Evolutionary conservation across 2,113 vertebrate genomes (phyloP).

Genomic region (Podiceps cristatus): DNA sequence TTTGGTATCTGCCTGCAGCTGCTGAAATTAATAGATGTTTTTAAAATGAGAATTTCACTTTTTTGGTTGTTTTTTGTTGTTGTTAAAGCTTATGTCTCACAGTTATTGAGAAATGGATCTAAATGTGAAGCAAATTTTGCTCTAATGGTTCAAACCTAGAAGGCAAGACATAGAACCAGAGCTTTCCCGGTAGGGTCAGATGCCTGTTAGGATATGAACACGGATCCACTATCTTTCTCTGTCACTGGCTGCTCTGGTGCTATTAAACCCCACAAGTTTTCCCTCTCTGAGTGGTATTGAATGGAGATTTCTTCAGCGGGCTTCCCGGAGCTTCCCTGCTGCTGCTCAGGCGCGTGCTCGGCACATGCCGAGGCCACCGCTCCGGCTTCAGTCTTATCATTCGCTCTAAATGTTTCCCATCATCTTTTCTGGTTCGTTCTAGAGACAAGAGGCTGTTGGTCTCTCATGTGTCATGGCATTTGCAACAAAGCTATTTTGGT

Average conservation of each 20-base stretch:
- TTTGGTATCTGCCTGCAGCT: neutral
- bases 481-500: neutral
- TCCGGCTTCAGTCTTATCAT: neutral
- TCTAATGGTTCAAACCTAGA: neutral
- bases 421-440: neutral
- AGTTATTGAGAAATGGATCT: neutral
- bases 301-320: neutral
- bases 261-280: neutral
- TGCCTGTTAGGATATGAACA: neutral
- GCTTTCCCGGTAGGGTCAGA: rapidly evolving
- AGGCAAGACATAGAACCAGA: neutral
- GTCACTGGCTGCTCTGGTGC: neutral
- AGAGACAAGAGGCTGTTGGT: neutral
- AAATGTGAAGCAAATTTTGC: neutral
- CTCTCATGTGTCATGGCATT: neutral
- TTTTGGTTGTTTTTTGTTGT: neutral
- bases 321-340: neutral
- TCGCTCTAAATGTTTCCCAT: neutral
- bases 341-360: neutral
- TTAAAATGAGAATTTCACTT: neutral
- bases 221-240: neutral
- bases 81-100: neutral
- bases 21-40: neutral
- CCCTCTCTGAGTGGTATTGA: neutral
- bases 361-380: neutral